phyloP scores from a whole-genome alignment of 2,888 invertebrate species.

The Uropetala carovei region DNA sequence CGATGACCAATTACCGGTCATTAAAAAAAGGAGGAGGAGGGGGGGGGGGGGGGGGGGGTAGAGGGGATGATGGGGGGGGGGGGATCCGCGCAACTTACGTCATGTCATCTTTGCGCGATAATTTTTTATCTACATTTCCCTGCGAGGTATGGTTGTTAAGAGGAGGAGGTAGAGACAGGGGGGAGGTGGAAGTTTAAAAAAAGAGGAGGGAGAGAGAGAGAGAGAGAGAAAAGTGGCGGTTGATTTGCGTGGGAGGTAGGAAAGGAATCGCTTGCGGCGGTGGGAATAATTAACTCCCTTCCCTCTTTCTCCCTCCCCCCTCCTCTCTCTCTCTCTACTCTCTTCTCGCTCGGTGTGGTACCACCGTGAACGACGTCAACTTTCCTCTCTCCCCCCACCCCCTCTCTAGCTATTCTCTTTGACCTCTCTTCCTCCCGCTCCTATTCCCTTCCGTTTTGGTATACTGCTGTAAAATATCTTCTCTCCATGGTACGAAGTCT shows the following conservation, averaged over 20 bases:
- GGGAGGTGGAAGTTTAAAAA: too few species aligned
- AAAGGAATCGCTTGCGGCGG: not conserved
- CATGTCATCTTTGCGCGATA: conserved; percentile 36
- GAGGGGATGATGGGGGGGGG: too few species aligned
- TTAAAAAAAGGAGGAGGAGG: too few species aligned
- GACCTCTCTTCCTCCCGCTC: not conserved
- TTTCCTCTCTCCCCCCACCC: not conserved
- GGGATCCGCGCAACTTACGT: conserved; percentile 26
- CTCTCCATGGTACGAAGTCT: too few species aligned
- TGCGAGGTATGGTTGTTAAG: not conserved
- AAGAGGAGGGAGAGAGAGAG: not conserved
- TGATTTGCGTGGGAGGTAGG: not conserved
- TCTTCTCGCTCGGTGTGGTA: conserved; percentile 15
- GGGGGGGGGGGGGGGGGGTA: too few species aligned
- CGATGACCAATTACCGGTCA: conserved; percentile 45
- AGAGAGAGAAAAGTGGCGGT: not conserved
- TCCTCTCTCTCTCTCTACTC: not conserved
- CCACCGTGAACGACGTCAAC: conserved; percentile 18
- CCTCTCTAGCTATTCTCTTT: too few species aligned
- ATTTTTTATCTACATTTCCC: not conserved
- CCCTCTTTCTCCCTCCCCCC: not conserved
- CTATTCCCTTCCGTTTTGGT: not conserved
- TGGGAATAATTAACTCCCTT: conserved; percentile 37
- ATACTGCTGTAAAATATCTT: too few species aligned
- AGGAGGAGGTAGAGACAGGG: too few species aligned